Percentiles rank a stretch among this genome's conserved stretches.
These are phyloP conservation scores for Branchinecta lindahli DNA, from an alignment of 1,140 invertebrate genomes.

Conservation along the genomic window DNA sequence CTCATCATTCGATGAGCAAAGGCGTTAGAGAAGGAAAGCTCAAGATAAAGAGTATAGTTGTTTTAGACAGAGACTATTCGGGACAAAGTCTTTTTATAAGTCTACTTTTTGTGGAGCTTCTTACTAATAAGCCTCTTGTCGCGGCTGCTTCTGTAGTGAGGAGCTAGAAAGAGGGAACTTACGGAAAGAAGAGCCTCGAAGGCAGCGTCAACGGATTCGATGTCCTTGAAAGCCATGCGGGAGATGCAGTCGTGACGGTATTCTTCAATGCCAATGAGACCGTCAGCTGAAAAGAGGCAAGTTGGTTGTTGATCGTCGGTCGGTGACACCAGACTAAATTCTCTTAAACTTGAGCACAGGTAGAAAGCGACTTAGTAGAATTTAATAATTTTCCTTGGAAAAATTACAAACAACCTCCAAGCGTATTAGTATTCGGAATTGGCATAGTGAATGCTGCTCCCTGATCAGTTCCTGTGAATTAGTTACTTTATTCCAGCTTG, in stretches of 20 bases:
- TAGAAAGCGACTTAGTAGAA: background rate
- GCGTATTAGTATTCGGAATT: no score
- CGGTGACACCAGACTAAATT: background rate
- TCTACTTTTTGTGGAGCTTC: no score
- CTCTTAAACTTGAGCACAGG: background rate
- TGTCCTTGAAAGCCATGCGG: constrained; percentile 54
- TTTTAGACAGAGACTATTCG: no score
- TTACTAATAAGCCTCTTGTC: no score
- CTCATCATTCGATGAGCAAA: no score
- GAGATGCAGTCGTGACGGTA: constrained; percentile 63
- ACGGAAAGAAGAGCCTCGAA: constrained; percentile 58
- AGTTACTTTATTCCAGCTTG: no score
- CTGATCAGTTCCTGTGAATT: no score
- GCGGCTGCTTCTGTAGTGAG: background rate
- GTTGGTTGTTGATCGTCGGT: background rate
- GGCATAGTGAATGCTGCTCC: no score
- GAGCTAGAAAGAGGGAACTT: constrained; percentile 29
- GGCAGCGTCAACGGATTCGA: constrained; percentile 54
- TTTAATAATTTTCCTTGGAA: background rate
- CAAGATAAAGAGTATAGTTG: no score
- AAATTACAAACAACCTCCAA: background rate
- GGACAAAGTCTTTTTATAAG: no score
- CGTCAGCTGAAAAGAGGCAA: constrained; percentile 39
- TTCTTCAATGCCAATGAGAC: constrained; percentile 56
- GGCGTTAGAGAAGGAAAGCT: no score